Base-by-base conservation (phyloP, 2,113 vertebrate species). In the Lates calcarifer region DNA sequence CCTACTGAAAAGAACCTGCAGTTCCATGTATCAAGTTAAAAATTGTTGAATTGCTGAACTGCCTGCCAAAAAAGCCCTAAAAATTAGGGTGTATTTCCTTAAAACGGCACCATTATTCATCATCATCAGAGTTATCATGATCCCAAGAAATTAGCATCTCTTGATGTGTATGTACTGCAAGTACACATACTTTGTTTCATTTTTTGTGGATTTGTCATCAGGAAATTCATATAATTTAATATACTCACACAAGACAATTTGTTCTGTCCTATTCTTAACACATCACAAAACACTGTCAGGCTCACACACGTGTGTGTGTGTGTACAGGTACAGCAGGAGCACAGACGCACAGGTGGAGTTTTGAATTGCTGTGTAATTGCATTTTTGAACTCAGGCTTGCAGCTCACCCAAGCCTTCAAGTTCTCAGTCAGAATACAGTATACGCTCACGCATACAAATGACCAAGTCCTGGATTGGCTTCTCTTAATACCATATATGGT, bases 301-400 rank as follows among this genome's bases (percentile, higher is more conserved):
- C 49, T 9, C 43, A 53, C 15, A 29, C 14, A 55, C 31, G 45
- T 56, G 51, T 14, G 3, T 6, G 45, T 56, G 51, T 14, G 3
- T 6, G 39, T 14, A 41, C 41, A 76, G 68, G 24, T 61, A 41
- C 65, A 83, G 47, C 57, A 14, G 37, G 37, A 20, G 13, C 60
- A 58, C 15, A 65, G 39, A 29, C 74, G 49, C 31, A 53, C 69
- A 77, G 57, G 69, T 73, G 49, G 64, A 58, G 29, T 47, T 68
- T 68, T 66, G 62, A 85, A 79, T 66, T 56, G 14, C 51, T 78
- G 74, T 77, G 62, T 79, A 74, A 86, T 82, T 69, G 60, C 37
- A 39, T 81, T 88, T 86, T 75, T 64, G 6, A 69, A 58, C 24
- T 72, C 29, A 61, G 58, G 51, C 53, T 74, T 69, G 35, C 31